These are phyloP conservation scores for Rhingia rostrata DNA, from an alignment of 2,888 invertebrate genomes.

Conservation along the genomic window DNA sequence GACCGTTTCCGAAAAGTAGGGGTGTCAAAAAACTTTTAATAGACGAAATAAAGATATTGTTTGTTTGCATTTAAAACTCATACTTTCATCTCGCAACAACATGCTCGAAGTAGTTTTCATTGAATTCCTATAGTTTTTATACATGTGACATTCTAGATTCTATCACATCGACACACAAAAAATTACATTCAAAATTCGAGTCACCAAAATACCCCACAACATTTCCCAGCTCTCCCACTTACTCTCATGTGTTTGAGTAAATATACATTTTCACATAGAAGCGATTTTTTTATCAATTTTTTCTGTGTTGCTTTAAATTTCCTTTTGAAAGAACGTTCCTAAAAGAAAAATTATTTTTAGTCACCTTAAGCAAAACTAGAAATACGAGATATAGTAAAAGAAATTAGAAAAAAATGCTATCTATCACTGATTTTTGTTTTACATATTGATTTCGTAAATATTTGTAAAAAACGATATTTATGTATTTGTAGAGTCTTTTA, in stretches of 20 bases:
- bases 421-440: constrained; percentile 56
- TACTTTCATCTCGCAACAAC: too few relatives aligned
- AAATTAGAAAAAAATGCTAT: constrained; percentile 27
- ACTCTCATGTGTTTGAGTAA: constrained; percentile 33
- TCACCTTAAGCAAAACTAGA: constrained; percentile 55
- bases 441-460: neutral
- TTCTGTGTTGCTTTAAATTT: constrained; percentile 28
- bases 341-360: constrained; percentile 63
- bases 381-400: constrained; percentile 60
- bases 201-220: constrained; percentile 1
- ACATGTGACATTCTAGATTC: too few relatives aligned
- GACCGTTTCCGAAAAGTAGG: too few relatives aligned
- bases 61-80: too few relatives aligned
- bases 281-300: constrained; percentile 32
- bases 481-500: too few relatives aligned
- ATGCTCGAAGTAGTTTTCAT: too few relatives aligned
- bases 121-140: too few relatives aligned
- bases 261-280: constrained; percentile 55
- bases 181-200: constrained; percentile 6
- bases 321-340: constrained; percentile 33
- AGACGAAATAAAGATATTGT: too few relatives aligned
- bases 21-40: too few relatives aligned
- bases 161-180: neutral
- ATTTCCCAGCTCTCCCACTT: constrained; percentile 24
- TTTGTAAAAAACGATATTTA: constrained; percentile 1